Evolutionary conservation across 1,140 invertebrate species (phyloP), one percentile per base, ranked within the genome.

Genomic region (Pogonus chalceus): DNA sequence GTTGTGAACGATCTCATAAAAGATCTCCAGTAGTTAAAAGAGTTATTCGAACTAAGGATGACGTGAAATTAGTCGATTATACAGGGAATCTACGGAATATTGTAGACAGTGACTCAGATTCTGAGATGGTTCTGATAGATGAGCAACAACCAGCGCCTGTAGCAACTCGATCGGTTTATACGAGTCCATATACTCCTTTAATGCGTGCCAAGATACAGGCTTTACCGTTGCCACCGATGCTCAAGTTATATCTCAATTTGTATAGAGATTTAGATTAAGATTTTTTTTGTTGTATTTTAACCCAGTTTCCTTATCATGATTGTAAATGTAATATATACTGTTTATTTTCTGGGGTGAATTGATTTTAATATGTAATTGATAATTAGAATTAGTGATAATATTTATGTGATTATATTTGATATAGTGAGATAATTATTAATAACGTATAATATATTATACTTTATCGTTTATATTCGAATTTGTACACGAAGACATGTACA

Each of bases 191-290:
- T 53, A 61, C 63, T 20, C 56, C 64, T 55, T 69, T 69, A 26
- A 76, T 82, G 77, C 64, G 68, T 22, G 62, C 67, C 14, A 79
- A 77, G 61, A 77, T 82, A 23, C 60, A 74, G 51, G 48, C 62
- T 16, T 66, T 82, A 31, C 79, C 79, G 3, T 60, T 82, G 20
- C 79, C 80, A 22, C 65, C 68, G 16, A 65, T 72, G 24, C 63
- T 82, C 31, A 80, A 80, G 63, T 62, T 65, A 9, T 82, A 74
- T 62, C 58, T 82, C 14, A 77, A 79, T 60, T 79, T 73, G 58
- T 72, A 78, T 58, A 62, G 76, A 51, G 67, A 70, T 35, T 69
- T 72, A 56, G 71, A 64, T 65, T 10, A 31, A 14, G 26, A 7
- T 31, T 31, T 31, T 31, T 7, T 31, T 14, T 7, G 26, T 31